Base-by-base conservation (phyloP, 2,113 vertebrate species). In the Illadopsis cleaveri region DNA sequence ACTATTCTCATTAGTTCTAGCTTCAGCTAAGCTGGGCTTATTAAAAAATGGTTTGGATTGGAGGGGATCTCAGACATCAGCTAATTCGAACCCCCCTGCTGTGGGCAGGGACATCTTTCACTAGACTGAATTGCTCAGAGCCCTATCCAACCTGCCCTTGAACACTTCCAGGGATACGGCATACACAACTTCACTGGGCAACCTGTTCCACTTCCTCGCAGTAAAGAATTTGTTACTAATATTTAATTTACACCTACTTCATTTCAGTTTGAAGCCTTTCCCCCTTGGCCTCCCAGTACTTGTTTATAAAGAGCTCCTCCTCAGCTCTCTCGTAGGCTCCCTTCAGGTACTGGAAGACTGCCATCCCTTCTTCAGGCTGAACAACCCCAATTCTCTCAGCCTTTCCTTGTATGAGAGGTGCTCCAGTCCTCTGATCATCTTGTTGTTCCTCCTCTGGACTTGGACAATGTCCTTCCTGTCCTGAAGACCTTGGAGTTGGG, bases 241-340 rank as follows among this genome's bases (percentile, higher is more conserved):
- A 25, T 47, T 5, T 56, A 25, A 56, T 54, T 7, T 47, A 40
- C 5, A 48, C 5, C 24, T 56, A 21, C 11, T 23, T 18, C 47
- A 5, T 53, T 45, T 70, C 48, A 15, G 21, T 80, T 27, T 42
- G 30, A 48, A 71, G 17, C 17, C 16, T 6, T 48, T 56, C 13
- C 11, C 16, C n/a, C 28, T n/a, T 70, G 19, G 6, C n/a, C 12
- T 53, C 9, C 14, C 30, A 40, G 12, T 54, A 25, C 13, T 40
- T 38, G 2, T 8, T 25, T 17, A 12, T 21, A 21, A 47, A 71
- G 21, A 17, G 5, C 10, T 89, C 12, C 44, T 65, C 44, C 12
- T 10, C 37, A 50, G 12, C 27, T 57, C 18, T 33, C 15, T 68
- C 1, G 0, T 18, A 56, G 40, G 3, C 14, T 7, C 6, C 24